Conservation (phyloP, 2,113 vertebrate species). For the Montifringilla adamsi region DNA sequence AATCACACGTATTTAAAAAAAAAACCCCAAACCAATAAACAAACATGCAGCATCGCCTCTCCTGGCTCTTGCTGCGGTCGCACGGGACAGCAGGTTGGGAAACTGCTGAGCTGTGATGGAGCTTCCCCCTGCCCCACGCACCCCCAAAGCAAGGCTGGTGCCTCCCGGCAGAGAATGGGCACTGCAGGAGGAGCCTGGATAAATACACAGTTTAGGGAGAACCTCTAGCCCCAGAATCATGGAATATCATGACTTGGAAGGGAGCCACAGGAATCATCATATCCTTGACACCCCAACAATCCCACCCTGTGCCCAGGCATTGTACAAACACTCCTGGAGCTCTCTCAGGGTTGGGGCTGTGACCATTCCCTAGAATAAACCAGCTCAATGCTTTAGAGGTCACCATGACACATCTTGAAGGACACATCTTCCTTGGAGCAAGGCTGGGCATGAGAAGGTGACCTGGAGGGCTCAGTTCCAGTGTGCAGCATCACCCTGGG, state of each 20-base stretch:
- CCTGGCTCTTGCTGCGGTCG: neutral
- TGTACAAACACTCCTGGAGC: neutral
- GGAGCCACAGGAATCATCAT: neutral
- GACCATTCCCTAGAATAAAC: neutral
- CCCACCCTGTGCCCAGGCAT: neutral
- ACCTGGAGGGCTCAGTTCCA: neutral
- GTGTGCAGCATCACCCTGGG: neutral
- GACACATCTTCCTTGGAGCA: neutral
- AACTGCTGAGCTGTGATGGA: neutral
- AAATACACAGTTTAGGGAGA: rapidly evolving
- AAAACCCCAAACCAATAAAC: neutral
- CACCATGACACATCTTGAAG: neutral
- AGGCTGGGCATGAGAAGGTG: neutral
- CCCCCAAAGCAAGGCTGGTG: neutral
- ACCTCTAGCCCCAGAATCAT: neutral
- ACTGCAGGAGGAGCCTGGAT: neutral
- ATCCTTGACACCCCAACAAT: neutral
- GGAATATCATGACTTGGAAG: neutral
- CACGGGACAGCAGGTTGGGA: neutral
- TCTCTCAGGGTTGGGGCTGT: neutral
- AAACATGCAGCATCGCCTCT: neutral
- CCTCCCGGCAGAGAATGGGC: neutral
- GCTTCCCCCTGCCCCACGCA: neutral
- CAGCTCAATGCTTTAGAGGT: neutral
- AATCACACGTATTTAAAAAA: neutral